Base-by-base conservation (phyloP, 2,888 invertebrate genomes). In the Drosophila kuntzei region DNA sequence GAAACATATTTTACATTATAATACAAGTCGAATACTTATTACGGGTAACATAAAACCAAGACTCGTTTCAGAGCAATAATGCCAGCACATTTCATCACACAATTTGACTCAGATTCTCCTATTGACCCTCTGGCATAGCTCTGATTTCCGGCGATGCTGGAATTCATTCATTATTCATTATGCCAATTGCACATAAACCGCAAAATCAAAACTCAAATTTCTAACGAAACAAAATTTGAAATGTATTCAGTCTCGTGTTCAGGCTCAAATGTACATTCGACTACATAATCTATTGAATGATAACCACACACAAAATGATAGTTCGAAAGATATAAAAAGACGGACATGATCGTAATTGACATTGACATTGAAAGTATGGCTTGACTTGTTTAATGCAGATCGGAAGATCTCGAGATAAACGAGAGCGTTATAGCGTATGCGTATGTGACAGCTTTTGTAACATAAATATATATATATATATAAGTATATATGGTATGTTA, bases 281-380 rank as follows among this genome's bases (percentile, higher is more conserved):
- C 18, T 39, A 39, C 39, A 18, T 20, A 4, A 41, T 32, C 20
- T 32, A 29, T 14, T 36, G 18, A 43, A 12, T 49, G 46, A 46
- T 71, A 72, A 68, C 62, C 69, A 41, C 72, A 60, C 36, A 54
- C 72, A 60, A 32, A 54, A 50, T 25, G 29, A 25, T 60, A 46
- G 16, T 39, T 47, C 18, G 6, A 58, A 37, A 61, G 36, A 47
- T 57, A 59, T n/a, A 46, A 14, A 53, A 14, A 59, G 50, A 58
- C 55, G 43, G 57, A 66, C 32, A 41, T 39, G 32, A 36, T 43
- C 5, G 36, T 34, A 54, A 39, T 86, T 89, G 90, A 87, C 90
- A 89, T 89, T 89, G 89, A 89, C 89, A 87, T 87, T 89, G 89
- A 86, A 78, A 76, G 79, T 79, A 71, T 72, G 43, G 71, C 68